Base-by-base conservation (phyloP, 2,888 invertebrate genomes). In the Stenodema calcarata region DNA sequence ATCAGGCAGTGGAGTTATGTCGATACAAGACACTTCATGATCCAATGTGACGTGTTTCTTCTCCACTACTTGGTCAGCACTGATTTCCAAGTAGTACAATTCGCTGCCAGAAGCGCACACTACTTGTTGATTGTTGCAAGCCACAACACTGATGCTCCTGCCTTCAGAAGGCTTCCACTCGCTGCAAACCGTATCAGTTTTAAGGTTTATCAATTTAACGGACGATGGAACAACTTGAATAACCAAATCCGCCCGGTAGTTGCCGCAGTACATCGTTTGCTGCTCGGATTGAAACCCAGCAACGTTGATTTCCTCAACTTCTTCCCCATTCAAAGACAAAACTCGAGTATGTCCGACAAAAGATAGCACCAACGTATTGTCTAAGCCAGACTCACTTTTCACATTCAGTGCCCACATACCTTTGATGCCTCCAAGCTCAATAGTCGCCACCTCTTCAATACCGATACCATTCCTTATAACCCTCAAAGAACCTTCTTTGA, bases 401-500 rank as follows among this genome's bases (percentile, higher is more conserved):
- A 96, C 93, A 90, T 94, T 94, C n/a, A 99, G 92, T 0, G 98
- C 96, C 99, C 99, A 99, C 94, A 99, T 97, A 88, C 98, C 99
- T 92, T 99, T 99, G 89, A 99, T 98, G 83, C 98, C 98, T 6
- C 97, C 96, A 89, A 99, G 92, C 92, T 99, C 99, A 89, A 99
- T 99, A 79, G 96, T 97, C 0, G 99, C 99, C 91, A 98, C 97
- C 91, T 99, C 99, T 89, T 99, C 98, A 88, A 99, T 99, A 2
- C 99, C 99, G 90, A 99, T 99, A 3, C 99, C 99, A 92, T 99
- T 99, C 89, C 99, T 94, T 89, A 99, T 99, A 88, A 99, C 98
- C 84, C 99, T 94, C 47, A 99, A 92, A 0, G 99, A 98, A 0
- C 99, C 99, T 92, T 99, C 99, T 91, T 99, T 99, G 91, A 96